These are phyloP conservation scores for Clinocottus analis DNA, from an alignment of 2,113 vertebrate genomes.

Conservation along the genomic window DNA sequence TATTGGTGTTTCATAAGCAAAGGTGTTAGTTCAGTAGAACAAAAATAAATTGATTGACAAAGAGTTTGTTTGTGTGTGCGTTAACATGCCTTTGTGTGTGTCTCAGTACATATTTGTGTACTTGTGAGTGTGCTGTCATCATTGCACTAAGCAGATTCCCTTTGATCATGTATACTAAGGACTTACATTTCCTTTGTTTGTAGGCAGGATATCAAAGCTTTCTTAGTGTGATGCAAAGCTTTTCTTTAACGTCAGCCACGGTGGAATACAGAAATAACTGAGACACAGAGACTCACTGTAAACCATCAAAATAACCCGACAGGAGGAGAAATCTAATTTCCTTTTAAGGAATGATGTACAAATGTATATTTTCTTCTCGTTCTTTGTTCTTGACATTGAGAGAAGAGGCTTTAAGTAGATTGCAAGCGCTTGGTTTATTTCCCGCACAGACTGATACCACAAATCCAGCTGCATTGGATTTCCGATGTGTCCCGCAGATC, in stretches of 20 bases:
- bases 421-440: conserved; percentile 37
- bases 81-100: background rate
- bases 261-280: conserved; percentile 61
- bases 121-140: conserved; percentile 17
- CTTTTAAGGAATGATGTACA: conserved; percentile 14
- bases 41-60: background rate
- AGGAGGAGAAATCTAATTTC: conserved; percentile 8
- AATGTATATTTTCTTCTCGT: background rate
- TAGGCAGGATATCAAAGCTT: conserved; percentile 62
- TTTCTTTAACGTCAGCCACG: conserved; percentile 32
- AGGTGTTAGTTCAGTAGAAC: background rate
- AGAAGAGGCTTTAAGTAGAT: conserved; percentile 6
- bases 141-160: conserved; percentile 28
- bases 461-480: conserved; percentile 34
- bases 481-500: conserved; percentile 20
- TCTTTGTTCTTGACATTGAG: conserved; percentile 7
- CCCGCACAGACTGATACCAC: conserved; percentile 7
- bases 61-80: background rate
- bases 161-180: conserved; percentile 64
- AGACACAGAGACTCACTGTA: conserved; percentile 19
- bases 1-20: background rate
- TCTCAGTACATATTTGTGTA: conserved; percentile 6
- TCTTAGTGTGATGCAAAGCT: conserved; percentile 32
- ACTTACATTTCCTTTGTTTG: conserved; percentile 58
- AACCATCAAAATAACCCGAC: conserved; percentile 27